Conservation (phyloP, 2,113 vertebrate species). For the Seriola quinqueradiata region DNA sequence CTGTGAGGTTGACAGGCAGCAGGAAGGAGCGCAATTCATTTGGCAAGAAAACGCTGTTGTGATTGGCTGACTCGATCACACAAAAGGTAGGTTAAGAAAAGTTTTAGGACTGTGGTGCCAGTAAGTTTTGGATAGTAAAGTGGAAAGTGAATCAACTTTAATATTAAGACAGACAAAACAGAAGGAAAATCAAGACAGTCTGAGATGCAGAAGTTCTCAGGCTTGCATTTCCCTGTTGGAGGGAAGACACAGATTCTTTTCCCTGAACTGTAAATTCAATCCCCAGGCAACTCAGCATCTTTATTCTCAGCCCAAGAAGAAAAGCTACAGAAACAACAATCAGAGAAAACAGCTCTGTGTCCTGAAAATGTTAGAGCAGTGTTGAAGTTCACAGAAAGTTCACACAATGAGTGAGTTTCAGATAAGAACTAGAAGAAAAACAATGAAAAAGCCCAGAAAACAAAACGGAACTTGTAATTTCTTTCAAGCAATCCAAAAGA, state of each 20-base stretch:
- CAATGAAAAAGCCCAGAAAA: background rate
- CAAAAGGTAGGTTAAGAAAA: conserved; percentile 2
- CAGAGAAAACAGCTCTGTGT: conserved; percentile 7
- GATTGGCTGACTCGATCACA: conserved; percentile 35
- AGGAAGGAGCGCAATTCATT: conserved; percentile 1
- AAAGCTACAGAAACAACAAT: conserved; percentile 27
- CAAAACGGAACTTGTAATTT: background rate
- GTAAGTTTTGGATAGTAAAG: background rate
- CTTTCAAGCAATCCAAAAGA: background rate
- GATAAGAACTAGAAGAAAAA: background rate
- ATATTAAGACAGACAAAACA: conserved; percentile 3
- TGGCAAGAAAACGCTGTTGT: conserved; percentile 3
- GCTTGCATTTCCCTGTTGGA: background rate
- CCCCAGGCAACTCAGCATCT: background rate
- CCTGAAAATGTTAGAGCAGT: conserved; percentile 8
- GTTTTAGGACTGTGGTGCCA: background rate
- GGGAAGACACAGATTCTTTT: conserved; percentile 1
- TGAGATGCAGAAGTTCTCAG: background rate
- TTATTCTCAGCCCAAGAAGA: conserved; percentile 25
- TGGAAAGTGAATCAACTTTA: conserved; percentile 9
- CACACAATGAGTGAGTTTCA: conserved; percentile 7
- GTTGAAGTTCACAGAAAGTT: conserved; percentile 20
- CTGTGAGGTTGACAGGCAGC: background rate
- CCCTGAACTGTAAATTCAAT: conserved; percentile 12
- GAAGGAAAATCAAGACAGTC: conserved; percentile 1